Evolutionary conservation across 2,888 invertebrate genomes (phyloP).

Genomic region (Tupiocoris notatus): DNA sequence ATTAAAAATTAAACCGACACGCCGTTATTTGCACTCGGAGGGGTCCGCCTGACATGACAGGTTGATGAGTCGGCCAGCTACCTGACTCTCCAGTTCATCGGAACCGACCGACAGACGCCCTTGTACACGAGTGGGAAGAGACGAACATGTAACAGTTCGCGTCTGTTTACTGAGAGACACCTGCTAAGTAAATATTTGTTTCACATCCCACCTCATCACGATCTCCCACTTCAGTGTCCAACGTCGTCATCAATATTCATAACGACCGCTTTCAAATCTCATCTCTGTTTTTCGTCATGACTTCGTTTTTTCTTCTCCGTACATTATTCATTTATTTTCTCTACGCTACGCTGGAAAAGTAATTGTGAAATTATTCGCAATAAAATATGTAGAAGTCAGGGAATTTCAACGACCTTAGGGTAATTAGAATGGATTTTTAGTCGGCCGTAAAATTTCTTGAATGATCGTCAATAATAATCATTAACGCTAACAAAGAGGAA

Average conservation of each 20-base stretch:
- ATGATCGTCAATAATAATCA: too few relatives aligned
- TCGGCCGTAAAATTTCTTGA: too few relatives aligned
- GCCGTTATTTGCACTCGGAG: not conserved
- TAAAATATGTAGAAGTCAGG: too few relatives aligned
- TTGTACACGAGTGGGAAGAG: not conserved
- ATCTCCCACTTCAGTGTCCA: conserved; percentile 26
- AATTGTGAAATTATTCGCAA: too few relatives aligned
- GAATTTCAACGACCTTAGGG: too few relatives aligned
- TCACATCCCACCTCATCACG: conserved; percentile 40
- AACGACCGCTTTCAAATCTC: conserved; percentile 30
- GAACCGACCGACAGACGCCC: not conserved
- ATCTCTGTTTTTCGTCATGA: conserved; percentile 25
- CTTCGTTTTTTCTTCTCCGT: conserved; percentile 9
- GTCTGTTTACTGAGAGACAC: conserved; percentile 37
- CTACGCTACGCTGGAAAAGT: too few relatives aligned
- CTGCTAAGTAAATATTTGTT: conserved; percentile 40
- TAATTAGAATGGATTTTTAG: too few relatives aligned
- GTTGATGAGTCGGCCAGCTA: not conserved
- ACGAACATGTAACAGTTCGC: conserved; percentile 37
- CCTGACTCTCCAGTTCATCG: not conserved
- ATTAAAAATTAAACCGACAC: too few relatives aligned
- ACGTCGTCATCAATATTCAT: conserved; percentile 33
- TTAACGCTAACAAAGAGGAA: too few relatives aligned
- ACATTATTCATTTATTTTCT: too few relatives aligned
- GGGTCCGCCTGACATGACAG: not conserved